Percentiles rank a stretch among this genome's conserved stretches.
These are phyloP conservation scores for Sepioteuthis lessoniana DNA, from an alignment of 2,888 invertebrate genomes.

Conservation along the genomic window DNA sequence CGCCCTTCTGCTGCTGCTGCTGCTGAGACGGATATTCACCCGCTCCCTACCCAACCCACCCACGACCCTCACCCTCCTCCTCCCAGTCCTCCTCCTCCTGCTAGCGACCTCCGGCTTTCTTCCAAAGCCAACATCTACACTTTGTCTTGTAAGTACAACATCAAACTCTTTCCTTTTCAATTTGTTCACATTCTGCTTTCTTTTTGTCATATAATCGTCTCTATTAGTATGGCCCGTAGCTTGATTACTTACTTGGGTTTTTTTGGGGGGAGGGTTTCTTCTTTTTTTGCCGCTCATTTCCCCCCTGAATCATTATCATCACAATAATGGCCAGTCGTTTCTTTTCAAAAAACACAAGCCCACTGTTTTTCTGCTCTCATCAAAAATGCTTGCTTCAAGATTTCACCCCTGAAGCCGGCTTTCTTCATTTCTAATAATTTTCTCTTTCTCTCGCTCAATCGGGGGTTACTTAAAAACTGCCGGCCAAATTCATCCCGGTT, in stretches of 20 bases:
- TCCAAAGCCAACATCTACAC: conserved; percentile 21
- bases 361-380: background rate
- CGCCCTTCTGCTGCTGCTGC: background rate
- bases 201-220: too few species aligned
- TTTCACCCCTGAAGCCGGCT: too few species aligned
- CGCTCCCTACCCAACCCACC: background rate
- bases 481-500: too few species aligned
- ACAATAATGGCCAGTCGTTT: background rate
- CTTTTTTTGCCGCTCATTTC: background rate
- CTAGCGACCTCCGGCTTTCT: background rate
- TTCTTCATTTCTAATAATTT: too few species aligned
- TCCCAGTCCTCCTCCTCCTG: background rate
- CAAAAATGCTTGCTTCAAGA: too few species aligned
- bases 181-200: background rate
- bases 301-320: background rate
- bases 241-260: background rate
- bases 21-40: conserved; percentile 33
- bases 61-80: background rate
- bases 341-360: background rate
- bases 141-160: conserved; percentile 33
- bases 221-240: too few species aligned
- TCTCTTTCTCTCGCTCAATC: too few species aligned
- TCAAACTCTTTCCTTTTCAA: background rate
- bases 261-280: too few species aligned
- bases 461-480: too few species aligned